phyloP scores from a whole-genome alignment of 2,888 invertebrate species.

The Xestobium rufovillosum region DNA sequence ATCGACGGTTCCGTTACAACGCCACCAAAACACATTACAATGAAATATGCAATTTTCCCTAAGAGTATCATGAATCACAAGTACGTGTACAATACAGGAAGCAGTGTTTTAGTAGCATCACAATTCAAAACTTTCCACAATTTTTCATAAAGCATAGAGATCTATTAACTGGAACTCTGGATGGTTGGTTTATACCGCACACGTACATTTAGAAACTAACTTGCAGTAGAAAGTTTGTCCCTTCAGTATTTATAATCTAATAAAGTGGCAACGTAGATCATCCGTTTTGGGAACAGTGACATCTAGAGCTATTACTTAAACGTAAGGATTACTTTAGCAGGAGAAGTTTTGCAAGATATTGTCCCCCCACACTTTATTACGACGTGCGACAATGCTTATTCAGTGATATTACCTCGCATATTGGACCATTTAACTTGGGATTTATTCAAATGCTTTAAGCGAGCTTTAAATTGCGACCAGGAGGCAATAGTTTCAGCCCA shows the following conservation, averaged over 20 bases:
- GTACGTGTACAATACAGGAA: too few species aligned
- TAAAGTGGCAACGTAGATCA: conserved; percentile 33
- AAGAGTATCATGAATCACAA: too few species aligned
- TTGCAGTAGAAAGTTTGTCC: conserved; percentile 24
- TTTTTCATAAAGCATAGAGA: too few species aligned
- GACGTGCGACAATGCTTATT: conserved; percentile 24
- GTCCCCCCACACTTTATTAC: conserved; percentile 16
- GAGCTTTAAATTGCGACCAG: too few species aligned
- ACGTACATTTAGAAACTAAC: neutral
- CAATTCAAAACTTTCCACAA: too few species aligned
- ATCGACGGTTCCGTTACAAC: too few species aligned
- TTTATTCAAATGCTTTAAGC: conserved; percentile 25
- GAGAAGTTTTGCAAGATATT: conserved; percentile 19
- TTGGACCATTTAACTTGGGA: conserved; percentile 26
- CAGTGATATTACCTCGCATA: conserved; percentile 23
- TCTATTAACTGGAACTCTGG: too few species aligned
- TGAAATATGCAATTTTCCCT: too few species aligned
- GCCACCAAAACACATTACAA: too few species aligned
- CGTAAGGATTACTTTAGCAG: conserved; percentile 21
- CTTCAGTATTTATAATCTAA: conserved; percentile 35
- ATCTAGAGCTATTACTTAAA: conserved; percentile 20
- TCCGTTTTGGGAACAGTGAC: conserved; percentile 22
- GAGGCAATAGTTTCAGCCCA: too few species aligned
- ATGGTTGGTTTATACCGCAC: too few species aligned
- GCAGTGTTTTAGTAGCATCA: too few species aligned